Base-by-base conservation (phyloP, 1,140 invertebrate species). In the Macrotrachela quadricornifera region DNA sequence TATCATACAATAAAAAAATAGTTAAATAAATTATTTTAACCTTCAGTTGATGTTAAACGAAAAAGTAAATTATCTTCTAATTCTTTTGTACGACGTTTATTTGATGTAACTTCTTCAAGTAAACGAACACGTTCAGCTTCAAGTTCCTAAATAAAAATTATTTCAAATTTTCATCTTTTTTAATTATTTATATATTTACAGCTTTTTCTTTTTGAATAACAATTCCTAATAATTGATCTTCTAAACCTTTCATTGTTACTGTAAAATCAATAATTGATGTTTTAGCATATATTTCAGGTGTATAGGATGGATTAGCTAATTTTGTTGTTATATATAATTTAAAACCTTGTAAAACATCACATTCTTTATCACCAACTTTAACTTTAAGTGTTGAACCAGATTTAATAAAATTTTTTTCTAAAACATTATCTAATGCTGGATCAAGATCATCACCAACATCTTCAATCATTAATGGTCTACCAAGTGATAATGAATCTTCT, bases 361-460 rank as follows among this genome's bases (percentile, higher is more conserved):
- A 87, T 70, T 94, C 88, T 64, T 91, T 92, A 66, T 92, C 88
- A 6, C 87, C 86, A 14, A 92, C 81, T 52, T 90, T 79, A 8
- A 86, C 77, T 71, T 95, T 95, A 65, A 88, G 83, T 56, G 88
- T 91, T 13, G 83, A 83, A 21, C 90, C 90, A 36, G 85, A 90
- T 71, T 94, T 94, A 47, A 95, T 94, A 62, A 94, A 95, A 70
- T 94, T 94, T 63, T 92, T 94, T 63, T 95, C 88, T 15, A 95
- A 71, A 0, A 95, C 83, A 69, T 95, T 94, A 62, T 95, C 88
- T 46, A 96, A 79, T 0, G 92, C 83, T 15, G 88, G 90, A 74
- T 95, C 90, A 21, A 95, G 70, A 65, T 94, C 86, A 59, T 91
- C 83, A 17, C 81, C 81, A 1, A 94, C 82, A 66, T 95, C 88